Conservation (phyloP, 2,113 vertebrate species). For the Bagarius yarrelli region DNA sequence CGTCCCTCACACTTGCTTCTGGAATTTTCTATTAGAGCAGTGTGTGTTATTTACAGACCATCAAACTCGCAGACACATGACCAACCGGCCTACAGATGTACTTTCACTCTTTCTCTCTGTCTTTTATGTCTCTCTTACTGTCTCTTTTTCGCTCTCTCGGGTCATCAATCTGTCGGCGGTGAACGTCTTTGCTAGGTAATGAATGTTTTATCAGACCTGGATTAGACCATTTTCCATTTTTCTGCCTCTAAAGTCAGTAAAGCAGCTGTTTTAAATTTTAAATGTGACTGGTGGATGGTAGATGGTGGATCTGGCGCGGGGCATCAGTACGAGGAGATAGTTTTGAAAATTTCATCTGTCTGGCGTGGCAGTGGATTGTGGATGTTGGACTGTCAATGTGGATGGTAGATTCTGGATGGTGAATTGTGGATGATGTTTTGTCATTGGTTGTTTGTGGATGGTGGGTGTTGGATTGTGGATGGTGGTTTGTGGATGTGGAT, state of each 20-base stretch:
- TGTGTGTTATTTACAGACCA: slow-evolving; percentile 75
- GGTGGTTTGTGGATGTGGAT: too few relatives aligned
- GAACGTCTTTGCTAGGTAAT: slow-evolving; percentile 76
- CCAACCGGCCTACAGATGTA: slow-evolving; percentile 67
- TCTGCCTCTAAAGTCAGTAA: slow-evolving; percentile 70
- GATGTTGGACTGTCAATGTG: too few relatives aligned
- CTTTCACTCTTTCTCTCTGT: too few relatives aligned
- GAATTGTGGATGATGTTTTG: too few relatives aligned
- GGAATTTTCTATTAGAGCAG: slow-evolving; percentile 76
- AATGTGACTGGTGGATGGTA: slow-evolving; percentile 23
- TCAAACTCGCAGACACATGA: slow-evolving; percentile 73
- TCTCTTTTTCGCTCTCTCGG: too few relatives aligned
- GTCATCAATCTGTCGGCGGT: slow-evolving; percentile 77
- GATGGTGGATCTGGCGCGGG: slow-evolving; percentile 78
- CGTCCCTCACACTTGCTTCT: slow-evolving; percentile 49
- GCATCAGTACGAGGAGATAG: slow-evolving; percentile 97
- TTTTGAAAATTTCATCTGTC: slow-evolving; percentile 99
- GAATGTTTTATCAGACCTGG: slow-evolving; percentile 73
- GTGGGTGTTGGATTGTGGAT: too few relatives aligned
- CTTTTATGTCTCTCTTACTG: too few relatives aligned
- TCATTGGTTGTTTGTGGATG: too few relatives aligned
- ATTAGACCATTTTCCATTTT: slow-evolving; percentile 65
- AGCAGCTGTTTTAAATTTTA: slow-evolving; percentile 57
- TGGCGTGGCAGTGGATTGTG: slow-evolving; percentile 84
- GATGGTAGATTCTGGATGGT: too few relatives aligned